Base-by-base conservation (phyloP, 2,888 invertebrate genomes). In the Lasioglossum lativentre region DNA sequence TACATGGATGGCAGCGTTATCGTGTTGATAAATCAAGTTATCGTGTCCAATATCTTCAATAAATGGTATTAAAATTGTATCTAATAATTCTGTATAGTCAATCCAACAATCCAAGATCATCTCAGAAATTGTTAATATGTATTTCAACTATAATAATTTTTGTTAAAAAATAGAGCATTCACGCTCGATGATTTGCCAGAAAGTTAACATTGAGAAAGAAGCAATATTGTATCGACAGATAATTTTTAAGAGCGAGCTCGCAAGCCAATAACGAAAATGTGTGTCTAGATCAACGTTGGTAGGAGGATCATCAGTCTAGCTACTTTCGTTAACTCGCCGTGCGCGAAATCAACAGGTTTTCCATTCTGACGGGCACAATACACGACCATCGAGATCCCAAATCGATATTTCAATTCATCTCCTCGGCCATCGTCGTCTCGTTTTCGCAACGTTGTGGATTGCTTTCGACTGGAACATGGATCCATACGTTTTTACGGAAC, bases 321-420 rank as follows among this genome's bases (percentile, higher is more conserved):
- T 78, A 74, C 82, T 72, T 66, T 63, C 72, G 63, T 52, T 56
- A 82, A 80, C 63, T 75, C 47, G 75, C 56, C 76, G 75, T 70
- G 78, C 80, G 38, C 76, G 83, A 85, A 83, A 88, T 89, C 88
- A 90, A 89, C 89, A 90, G 89, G 89, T 88, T 81, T 75, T 89
- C 89, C 75, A 88, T 85, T 86, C 84, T 77, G 79, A 34, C 56
- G 45, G 45, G 71, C 45, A 79, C 84, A 84, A 84, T 86, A 66
- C 81, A 63, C 45, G 52, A 59, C 59, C 81, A 70, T 80, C 76
- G 80, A 74, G 83, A 84, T 77, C 83, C 77, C 80, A 72, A 80
- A 85, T 86, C 89, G 85, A 88, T 88, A 88, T 85, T 85, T 86
- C 89, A 86, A 89, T 89, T 83, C 81, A 83, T 83, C 82, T 70